Base-by-base conservation (phyloP, 2,797 vertebrate species). In the Delichon dasypus region DNA sequence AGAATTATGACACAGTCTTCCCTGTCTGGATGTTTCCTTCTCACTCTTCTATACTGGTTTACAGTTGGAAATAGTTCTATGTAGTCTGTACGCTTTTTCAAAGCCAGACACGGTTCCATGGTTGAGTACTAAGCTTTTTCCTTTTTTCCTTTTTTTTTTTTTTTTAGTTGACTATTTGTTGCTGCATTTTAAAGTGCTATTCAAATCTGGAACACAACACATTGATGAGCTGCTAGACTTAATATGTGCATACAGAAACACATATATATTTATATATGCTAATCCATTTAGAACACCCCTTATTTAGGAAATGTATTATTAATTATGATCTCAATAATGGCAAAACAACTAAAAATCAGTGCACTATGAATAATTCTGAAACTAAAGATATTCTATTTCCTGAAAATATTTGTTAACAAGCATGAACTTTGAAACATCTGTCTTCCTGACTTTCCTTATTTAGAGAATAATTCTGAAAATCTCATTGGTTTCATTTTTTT, bases 261-360 rank as follows among this genome's bases (percentile, higher is more conserved):
- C 48, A 74, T 67, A 92, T 82, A 48, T 90, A 90, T 94, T 81
- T 81, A 90, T 86, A 90, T 75, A 73, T 55, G 65, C 38, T 90
- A 89, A 95, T 96, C 48, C n/a, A 53, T 76, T 71, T 93, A 78
- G n/a, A 91, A 76, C 23, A 90, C 7, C 13, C 7, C 15, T 88
- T 88, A 76, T 85, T 90, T 86, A 76, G 66, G 47, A 88, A 84
- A 61, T 84, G 27, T 36, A 86, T 90, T 90, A 88, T 79, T 94
- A 81, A 95, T 78, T 77, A 76, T 1, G 0, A 51, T 70, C 34
- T 71, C 45, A 53, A 10, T 54, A 85, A 82, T 15, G 48, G 66
- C 20, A 79, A 70, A 93, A 68, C 25, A 78, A 67, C 22, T 64
- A 48, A 60, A 94, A 90, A 90, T 20, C 42, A 82, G 61, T 77